Evolutionary conservation across 2,113 vertebrate genomes (phyloP).

Genomic region (Pomatostomus ruficeps): DNA sequence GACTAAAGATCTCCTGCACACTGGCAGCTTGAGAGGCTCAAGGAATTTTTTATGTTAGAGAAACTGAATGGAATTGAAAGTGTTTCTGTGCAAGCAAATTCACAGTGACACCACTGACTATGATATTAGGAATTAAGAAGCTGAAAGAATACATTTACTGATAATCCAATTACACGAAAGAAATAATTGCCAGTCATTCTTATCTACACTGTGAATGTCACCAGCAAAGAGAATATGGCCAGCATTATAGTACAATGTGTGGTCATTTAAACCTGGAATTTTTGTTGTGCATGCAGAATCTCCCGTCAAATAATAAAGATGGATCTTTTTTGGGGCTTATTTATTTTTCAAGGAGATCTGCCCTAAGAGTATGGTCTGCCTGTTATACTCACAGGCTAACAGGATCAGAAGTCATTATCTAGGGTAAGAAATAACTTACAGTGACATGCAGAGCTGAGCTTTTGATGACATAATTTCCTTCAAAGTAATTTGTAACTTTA

Average conservation of each 20-base stretch:
- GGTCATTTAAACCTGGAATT: background rate
- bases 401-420: background rate
- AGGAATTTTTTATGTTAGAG: background rate
- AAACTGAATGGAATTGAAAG: background rate
- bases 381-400: background rate
- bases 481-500: background rate
- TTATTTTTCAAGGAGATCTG: background rate
- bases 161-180: background rate
- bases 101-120: background rate
- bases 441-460: background rate
- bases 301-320: background rate
- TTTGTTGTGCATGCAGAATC: background rate
- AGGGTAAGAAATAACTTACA: background rate
- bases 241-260: fast-evolving
- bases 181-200: background rate
- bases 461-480: background rate
- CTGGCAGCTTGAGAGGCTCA: background rate
- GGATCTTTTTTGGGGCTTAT: background rate
- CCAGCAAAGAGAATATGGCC: background rate
- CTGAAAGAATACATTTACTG: background rate
- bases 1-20: background rate
- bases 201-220: background rate
- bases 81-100: background rate
- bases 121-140: background rate
- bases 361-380: background rate